Evolutionary conservation across 2,888 invertebrate species (phyloP).

Genomic region (Lottia gigantea): DNA sequence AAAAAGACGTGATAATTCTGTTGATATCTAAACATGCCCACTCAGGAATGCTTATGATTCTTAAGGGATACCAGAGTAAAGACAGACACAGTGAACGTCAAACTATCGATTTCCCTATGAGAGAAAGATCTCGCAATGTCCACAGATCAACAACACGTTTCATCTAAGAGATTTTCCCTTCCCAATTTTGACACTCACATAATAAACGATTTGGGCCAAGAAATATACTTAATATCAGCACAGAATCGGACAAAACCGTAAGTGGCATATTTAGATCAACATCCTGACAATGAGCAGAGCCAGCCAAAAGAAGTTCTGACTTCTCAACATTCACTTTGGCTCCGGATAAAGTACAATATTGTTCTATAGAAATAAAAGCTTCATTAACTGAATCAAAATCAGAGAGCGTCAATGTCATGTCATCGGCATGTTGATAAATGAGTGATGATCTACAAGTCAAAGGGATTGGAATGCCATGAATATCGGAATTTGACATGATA

Average conservation of each 20-base stretch:
- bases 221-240: background rate
- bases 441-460: background rate
- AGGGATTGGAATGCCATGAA: background rate
- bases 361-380: background rate
- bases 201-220: background rate
- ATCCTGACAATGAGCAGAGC: background rate
- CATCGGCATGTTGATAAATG: background rate
- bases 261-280: background rate
- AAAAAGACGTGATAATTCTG: background rate
- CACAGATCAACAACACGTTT: background rate
- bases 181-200: background rate
- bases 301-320: background rate
- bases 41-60: background rate
- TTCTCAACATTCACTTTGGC: slow-evolving; percentile 7
- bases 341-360: background rate
- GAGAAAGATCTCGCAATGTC: background rate
- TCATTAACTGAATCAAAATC: background rate
- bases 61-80: background rate
- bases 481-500: background rate
- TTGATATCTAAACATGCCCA: background rate
- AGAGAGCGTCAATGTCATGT: background rate
- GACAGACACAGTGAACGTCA: background rate
- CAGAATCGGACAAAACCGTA: background rate
- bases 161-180: background rate
- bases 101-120: background rate